A percentile compares a stretch with the other conserved stretches of the same genome.
These are phyloP conservation scores for Micrasema longulum DNA, from an alignment of 1,140 invertebrate species.

Conservation along the genomic window DNA sequence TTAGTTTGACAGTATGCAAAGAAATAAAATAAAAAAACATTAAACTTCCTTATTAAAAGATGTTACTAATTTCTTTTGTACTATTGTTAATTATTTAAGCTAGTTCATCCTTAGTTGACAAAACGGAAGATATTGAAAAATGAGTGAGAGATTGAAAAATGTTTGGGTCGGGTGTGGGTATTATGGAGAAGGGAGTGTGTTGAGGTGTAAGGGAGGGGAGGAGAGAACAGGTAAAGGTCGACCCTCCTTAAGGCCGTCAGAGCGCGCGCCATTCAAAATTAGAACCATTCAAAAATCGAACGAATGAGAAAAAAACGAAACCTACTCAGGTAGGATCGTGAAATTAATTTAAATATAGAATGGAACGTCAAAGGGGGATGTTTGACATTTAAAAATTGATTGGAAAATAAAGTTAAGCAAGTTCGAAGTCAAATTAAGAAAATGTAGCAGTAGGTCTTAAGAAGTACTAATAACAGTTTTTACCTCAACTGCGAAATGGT, in stretches of 20 bases:
- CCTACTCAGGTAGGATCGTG: background rate
- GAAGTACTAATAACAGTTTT: no score
- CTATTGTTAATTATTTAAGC: no score
- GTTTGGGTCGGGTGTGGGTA: background rate
- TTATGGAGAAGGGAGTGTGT: background rate
- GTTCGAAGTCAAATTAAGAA: no score
- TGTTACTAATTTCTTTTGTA: no score
- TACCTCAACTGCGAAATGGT: no score
- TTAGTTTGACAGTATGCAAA: background rate
- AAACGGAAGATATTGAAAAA: background rate
- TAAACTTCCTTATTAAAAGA: no score
- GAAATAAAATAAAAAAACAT: no score
- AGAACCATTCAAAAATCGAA: constrained; percentile 34
- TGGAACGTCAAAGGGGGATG: no score
- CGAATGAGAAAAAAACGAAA: background rate
- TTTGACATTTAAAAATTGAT: no score
- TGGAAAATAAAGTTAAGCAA: no score
- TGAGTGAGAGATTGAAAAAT: background rate
- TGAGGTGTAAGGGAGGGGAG: background rate
- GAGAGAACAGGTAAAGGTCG: constrained; percentile 27
- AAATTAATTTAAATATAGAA: constrained; percentile 1
- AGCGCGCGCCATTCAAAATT: constrained; percentile 38
- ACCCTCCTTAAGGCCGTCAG: constrained; percentile 44
- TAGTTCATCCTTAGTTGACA: no score
- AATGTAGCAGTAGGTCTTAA: no score